These are phyloP conservation scores for Teleopsis dalmanni DNA, from an alignment of 1,140 invertebrate genomes.

Conservation along the genomic window DNA sequence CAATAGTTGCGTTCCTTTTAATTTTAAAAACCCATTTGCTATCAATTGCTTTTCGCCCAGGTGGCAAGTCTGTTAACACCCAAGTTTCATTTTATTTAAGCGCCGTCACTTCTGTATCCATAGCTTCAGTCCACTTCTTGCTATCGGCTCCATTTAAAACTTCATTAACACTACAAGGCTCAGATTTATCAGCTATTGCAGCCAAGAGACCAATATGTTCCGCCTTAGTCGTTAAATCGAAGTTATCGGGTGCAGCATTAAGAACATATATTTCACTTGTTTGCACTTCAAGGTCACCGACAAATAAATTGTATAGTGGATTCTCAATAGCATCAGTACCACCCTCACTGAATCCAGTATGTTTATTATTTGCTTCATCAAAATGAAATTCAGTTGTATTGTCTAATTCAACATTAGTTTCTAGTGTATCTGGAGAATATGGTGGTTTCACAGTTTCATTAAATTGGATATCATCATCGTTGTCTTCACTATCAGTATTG, in stretches of 20 bases:
- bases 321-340: too few species aligned
- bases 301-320: too few species aligned
- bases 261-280: too few species aligned
- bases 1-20: constrained; percentile 10
- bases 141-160: neutral
- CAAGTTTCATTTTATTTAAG: constrained; percentile 11
- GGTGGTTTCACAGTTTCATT: too few species aligned
- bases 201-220: neutral
- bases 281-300: too few species aligned
- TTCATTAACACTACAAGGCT: constrained; percentile 1
- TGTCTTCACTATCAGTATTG: neutral
- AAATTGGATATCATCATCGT: too few species aligned
- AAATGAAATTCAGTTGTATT: too few species aligned
- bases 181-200: neutral
- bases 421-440: too few species aligned
- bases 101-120: neutral
- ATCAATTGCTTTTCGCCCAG: constrained; percentile 14
- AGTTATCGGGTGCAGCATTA: neutral
- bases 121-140: neutral
- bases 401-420: too few species aligned
- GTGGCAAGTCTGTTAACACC: constrained; percentile 12
- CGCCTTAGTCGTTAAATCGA: neutral
- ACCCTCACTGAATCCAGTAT: too few species aligned
- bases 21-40: constrained; percentile 21
- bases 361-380: too few species aligned